Conservation (phyloP, 2,113 vertebrate genomes). For the Equus quagga region DNA sequence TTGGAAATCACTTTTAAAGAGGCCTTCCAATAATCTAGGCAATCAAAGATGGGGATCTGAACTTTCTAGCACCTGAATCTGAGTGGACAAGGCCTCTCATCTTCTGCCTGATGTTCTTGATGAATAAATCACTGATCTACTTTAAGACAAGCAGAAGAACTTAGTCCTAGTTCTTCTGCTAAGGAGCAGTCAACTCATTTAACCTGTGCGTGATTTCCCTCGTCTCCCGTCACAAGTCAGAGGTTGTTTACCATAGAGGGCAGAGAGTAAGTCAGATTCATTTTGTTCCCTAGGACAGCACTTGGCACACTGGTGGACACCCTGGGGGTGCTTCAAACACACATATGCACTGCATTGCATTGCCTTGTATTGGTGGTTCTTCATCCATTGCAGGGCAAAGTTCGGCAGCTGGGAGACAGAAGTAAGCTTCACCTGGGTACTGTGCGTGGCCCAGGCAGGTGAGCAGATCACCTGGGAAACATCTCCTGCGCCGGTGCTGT, state of each 20-base stretch:
- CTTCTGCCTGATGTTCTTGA: not conserved
- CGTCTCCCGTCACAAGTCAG: not conserved
- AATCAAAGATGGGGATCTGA: not conserved
- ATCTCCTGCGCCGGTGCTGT: not conserved
- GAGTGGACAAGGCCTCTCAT: too few relatives aligned
- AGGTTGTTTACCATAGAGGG: not conserved
- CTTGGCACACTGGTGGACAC: not conserved
- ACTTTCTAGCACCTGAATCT: not conserved
- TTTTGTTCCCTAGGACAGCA: not conserved
- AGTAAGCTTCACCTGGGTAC: not conserved
- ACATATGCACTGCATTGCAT: not conserved
- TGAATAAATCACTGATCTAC: not conserved
- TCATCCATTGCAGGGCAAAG: not conserved
- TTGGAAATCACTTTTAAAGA: not conserved
- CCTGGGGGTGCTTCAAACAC: not conserved
- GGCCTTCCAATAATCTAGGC: not conserved
- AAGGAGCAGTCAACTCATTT: not conserved
- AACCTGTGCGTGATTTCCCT: not conserved
- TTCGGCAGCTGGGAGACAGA: not conserved
- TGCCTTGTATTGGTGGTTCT: not conserved
- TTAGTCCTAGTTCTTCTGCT: not conserved
- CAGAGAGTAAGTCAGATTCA: not conserved
- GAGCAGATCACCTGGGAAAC: not conserved
- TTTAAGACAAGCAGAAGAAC: not conserved
- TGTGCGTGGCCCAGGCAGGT: not conserved